Base-by-base conservation (phyloP, 2,113 vertebrate species). In the Diphyllodes magnificus region DNA sequence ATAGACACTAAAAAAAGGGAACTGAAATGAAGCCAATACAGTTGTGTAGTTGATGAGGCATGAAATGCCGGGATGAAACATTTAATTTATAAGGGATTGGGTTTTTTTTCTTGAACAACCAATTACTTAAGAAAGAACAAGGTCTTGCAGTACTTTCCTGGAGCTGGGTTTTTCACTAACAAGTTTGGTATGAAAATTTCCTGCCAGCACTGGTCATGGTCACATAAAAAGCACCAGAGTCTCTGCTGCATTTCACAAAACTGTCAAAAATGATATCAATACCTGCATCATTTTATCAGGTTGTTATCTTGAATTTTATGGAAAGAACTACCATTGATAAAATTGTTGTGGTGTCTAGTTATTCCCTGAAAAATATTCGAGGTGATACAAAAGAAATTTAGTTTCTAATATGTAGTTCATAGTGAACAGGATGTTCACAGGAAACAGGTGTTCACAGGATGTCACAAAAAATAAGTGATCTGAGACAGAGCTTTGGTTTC, bases 221-320 rank as follows among this genome's bases (percentile, higher is more conserved):
- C 40, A 45, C 13, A 24, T 12, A 25, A 15, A n/a, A 6, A 69
- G 19, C 0, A 1, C 13, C 39, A 69, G 30, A 27, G 13, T 13
- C 6, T 30, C 49, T 57, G 9, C 8, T 35, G 30, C 23, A n/a
- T 63, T 75, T 77, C 27, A 47, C 5, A 2, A 72, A 24, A 50
- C 10, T 21, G 7, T 50, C 15, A 42, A 45, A 82, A n/a, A 19
- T 11, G 1, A 51, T 56, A 15, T 44, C 7, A 23, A 25, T 7
- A 18, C 19, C 24, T 53, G 21, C 33, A 40, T 64, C 1, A 42
- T 54, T 71, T 80, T 27, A 54, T 69, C 33, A 56, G n/a, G 7
- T 3, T 0, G 0, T 16, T 69, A 2, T 27, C 37, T 42, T 54
- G 15, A 86, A 44, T 64, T 72, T 86, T 51, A 40, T 19, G 7